Evolutionary conservation across 2,113 vertebrate genomes (phyloP).

Genomic region (Prolemur simus): DNA sequence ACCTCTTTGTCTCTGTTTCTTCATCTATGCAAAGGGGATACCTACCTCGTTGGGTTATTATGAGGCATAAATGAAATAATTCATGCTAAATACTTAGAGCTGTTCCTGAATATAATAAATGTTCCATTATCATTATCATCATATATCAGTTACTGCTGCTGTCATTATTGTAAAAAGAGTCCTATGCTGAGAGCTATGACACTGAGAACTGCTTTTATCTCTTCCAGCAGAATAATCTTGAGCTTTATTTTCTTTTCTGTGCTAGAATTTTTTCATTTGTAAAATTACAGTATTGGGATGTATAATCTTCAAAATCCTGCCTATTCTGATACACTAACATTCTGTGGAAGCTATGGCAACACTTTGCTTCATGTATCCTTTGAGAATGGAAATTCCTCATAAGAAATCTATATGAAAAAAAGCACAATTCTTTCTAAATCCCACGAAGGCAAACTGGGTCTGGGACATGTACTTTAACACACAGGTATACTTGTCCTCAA

Average conservation of each 20-base stretch:
- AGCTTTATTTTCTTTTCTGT: neutral
- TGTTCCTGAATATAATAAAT: neutral
- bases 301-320: neutral
- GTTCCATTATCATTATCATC: no score
- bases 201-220: neutral
- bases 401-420: neutral
- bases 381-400: neutral
- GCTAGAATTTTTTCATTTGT: constrained; percentile 7
- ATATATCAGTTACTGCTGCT: neutral
- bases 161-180: neutral
- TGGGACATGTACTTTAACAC: neutral
- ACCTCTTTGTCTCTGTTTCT: neutral
- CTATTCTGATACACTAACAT: neutral
- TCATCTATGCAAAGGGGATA: neutral
- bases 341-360: neutral
- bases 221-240: neutral
- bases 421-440: neutral
- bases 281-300: neutral
- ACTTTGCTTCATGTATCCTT: neutral
- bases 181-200: neutral
- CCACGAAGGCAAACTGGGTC: neutral
- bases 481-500: neutral
- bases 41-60: neutral
- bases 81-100: neutral
- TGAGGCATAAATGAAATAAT: neutral